Evolutionary conservation across 2,888 invertebrate genomes (phyloP).

Genomic region (Synergus japonicus): DNA sequence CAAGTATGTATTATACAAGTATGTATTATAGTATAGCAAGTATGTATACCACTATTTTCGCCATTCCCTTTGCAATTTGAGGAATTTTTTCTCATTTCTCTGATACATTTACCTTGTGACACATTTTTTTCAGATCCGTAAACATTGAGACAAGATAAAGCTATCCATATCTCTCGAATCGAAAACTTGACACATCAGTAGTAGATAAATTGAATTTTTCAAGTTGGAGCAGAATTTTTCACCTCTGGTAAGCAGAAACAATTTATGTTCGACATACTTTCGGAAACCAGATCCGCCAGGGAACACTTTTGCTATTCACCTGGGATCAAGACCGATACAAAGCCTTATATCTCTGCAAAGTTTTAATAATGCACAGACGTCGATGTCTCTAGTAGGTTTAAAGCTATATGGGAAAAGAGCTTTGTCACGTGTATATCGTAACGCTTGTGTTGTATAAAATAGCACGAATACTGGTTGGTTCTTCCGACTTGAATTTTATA

Average conservation of each 20-base stretch:
- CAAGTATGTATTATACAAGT: slow-evolving; percentile 24
- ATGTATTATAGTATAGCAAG: slow-evolving; percentile 15
- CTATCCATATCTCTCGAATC: neutral
- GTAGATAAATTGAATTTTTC: neutral
- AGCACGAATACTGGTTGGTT: neutral
- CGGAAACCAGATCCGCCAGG: neutral
- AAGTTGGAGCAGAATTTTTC: too few species aligned
- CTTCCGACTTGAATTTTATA: neutral
- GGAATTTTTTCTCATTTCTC: neutral
- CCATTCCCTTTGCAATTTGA: slow-evolving; percentile 19
- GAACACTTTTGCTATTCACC: neutral
- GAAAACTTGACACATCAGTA: neutral
- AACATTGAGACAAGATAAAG: neutral
- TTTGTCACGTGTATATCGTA: neutral
- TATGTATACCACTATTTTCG: slow-evolving; percentile 11
- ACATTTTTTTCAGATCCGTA: slow-evolving; percentile 7
- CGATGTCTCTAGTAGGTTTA: neutral
- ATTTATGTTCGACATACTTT: neutral
- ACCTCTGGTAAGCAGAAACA: neutral
- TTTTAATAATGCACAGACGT: neutral
- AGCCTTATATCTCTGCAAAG: neutral
- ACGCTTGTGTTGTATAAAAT: neutral
- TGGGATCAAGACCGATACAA: neutral
- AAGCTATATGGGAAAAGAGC: neutral
- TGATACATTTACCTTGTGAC: slow-evolving; percentile 9